Conservation (phyloP, 2,797 vertebrate species). For the Phataginus tetradactyla region DNA sequence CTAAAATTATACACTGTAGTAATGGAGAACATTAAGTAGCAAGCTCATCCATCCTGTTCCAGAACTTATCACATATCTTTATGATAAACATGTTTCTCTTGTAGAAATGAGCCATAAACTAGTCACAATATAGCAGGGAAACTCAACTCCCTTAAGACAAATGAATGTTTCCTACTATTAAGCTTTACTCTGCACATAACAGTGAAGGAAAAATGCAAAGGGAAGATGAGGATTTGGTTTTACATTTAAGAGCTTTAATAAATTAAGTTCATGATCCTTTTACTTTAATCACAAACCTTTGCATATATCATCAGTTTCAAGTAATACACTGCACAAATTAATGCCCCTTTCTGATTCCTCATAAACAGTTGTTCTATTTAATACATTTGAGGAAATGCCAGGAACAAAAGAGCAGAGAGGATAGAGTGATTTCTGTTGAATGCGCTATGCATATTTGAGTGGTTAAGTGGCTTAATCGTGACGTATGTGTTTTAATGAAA, state of each 20-base stretch:
- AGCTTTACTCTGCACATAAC: neutral
- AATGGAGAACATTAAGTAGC: neutral
- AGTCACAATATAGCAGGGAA: constrained; percentile 42
- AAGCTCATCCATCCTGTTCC: neutral
- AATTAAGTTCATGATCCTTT: constrained; percentile 44
- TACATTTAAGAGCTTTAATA: constrained; percentile 47
- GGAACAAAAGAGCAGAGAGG: neutral
- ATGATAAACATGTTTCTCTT: constrained; percentile 3
- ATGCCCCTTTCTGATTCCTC: neutral
- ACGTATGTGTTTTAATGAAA: neutral
- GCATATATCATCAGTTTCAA: constrained; percentile 40
- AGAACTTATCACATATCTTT: neutral
- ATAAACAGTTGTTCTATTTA: constrained; percentile 30
- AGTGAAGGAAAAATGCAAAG: neutral
- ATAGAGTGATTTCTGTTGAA: neutral
- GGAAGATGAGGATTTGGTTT: neutral
- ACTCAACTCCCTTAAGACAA: constrained; percentile 50
- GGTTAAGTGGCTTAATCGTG: constrained; percentile 19
- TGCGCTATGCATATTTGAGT: neutral
- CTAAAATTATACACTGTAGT: neutral
- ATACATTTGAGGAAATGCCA: neutral
- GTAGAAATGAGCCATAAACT: constrained; percentile 59
- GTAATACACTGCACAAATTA: neutral
- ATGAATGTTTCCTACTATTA: neutral
- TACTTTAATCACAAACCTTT: constrained; percentile 39